A percentile compares a stretch with the other conserved stretches of the same genome.
Conservation (phyloP, 2,113 vertebrate species). For the Neoarius graeffei region DNA sequence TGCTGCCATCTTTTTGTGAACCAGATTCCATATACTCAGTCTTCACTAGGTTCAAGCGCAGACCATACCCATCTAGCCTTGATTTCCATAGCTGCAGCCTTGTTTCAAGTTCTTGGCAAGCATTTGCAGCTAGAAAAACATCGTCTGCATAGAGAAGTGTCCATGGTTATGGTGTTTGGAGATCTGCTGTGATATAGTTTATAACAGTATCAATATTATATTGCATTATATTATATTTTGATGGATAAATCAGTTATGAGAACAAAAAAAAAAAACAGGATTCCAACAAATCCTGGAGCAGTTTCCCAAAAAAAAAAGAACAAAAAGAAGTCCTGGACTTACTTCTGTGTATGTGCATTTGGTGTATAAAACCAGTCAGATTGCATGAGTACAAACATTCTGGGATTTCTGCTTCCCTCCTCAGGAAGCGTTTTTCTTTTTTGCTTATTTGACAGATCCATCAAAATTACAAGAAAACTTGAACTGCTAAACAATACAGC, state of each 20-base stretch:
- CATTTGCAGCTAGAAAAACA: too few relatives aligned
- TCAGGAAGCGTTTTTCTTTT: neutral
- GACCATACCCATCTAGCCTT: too few relatives aligned
- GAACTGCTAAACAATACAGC: neutral
- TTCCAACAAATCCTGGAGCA: neutral
- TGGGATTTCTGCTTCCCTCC: neutral
- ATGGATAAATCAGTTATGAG: neutral
- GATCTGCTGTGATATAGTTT: too few relatives aligned
- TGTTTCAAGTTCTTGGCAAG: too few relatives aligned
- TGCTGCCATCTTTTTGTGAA: too few relatives aligned
- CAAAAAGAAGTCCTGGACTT: neutral
- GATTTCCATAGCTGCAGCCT: too few relatives aligned
- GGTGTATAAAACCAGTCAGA: neutral
- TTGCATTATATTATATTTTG: too few relatives aligned
- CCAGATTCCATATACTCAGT: too few relatives aligned
- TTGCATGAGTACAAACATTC: neutral
- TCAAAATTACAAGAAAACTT: neutral
- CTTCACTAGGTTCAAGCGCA: too few relatives aligned
- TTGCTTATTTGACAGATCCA: neutral
- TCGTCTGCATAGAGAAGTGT: too few relatives aligned
- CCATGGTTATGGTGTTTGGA: too few relatives aligned
- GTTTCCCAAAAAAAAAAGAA: neutral
- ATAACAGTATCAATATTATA: too few relatives aligned
- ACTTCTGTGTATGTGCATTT: neutral
- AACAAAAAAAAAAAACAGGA: neutral